A percentile compares a stretch with the other conserved stretches of the same genome.
phyloP scores from a whole-genome alignment of 1,140 invertebrate species.

The Drosophila sp. region DNA sequence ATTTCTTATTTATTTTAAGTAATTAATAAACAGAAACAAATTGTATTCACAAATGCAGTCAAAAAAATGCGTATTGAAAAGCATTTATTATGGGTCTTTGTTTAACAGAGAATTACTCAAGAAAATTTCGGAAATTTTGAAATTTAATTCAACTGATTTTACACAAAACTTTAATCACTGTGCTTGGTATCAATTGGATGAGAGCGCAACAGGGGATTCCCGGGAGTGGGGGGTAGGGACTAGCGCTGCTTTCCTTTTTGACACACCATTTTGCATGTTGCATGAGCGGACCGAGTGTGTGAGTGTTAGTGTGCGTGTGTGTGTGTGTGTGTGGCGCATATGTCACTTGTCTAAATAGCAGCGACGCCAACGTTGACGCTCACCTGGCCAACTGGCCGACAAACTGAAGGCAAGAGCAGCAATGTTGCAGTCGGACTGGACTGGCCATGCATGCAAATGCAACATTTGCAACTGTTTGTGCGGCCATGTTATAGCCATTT shows the following conservation, averaged over 20 bases:
- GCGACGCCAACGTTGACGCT: constrained; percentile 47
- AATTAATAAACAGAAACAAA: no score
- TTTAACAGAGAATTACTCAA: no score
- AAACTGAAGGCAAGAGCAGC: not conserved
- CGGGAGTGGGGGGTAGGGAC: constrained; percentile 6
- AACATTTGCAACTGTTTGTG: constrained; percentile 78
- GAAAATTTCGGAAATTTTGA: no score
- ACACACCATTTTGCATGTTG: constrained; percentile 73
- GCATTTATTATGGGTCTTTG: no score
- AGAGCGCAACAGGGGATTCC: constrained; percentile 7
- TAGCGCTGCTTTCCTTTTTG: constrained; percentile 68
- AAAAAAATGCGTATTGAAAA: no score
- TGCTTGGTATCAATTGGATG: constrained; percentile 19
- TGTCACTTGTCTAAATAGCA: constrained; percentile 78
- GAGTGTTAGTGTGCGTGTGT: constrained; percentile 27
- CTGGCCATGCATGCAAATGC: constrained; percentile 79
- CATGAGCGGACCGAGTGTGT: constrained; percentile 40
- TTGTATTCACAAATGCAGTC: no score
- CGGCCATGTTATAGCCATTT: constrained; percentile 45
- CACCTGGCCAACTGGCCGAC: constrained; percentile 50
- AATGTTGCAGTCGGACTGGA: constrained; percentile 37
- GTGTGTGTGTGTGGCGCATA: constrained; percentile 51
- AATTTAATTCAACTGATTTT: not conserved
- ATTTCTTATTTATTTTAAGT: no score
- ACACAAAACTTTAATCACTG: not conserved